phyloP scores from a whole-genome alignment of 2,888 invertebrate species.

The Eugnorisma glareosa region DNA sequence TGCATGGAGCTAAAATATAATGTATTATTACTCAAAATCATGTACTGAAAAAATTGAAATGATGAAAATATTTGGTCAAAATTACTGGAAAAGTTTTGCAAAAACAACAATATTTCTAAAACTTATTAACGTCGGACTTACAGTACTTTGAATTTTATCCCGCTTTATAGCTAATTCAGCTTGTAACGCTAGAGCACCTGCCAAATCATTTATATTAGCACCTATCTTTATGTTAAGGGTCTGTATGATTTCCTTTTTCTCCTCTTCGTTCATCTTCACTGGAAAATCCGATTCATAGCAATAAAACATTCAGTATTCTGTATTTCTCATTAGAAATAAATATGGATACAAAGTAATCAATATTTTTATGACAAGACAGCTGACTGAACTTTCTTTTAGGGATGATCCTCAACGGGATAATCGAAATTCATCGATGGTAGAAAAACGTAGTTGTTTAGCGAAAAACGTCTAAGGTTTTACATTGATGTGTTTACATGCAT shows the following conservation, averaged over 20 bases:
- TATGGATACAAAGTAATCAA: conserved; percentile 37
- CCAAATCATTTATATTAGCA: conserved; percentile 81
- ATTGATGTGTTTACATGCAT: too few relatives aligned
- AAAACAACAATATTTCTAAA: neutral
- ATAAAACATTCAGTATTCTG: conserved; percentile 29
- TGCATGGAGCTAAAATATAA: conserved; percentile 90
- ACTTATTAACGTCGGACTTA: conserved; percentile 74
- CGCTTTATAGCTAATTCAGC: conserved; percentile 76
- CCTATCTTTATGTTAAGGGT: conserved; percentile 83
- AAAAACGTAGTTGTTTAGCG: neutral
- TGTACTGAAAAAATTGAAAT: neutral
- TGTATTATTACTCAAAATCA: neutral
- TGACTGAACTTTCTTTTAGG: neutral
- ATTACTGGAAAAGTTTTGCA: neutral
- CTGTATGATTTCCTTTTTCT: conserved; percentile 88
- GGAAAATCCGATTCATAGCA: conserved; percentile 9
- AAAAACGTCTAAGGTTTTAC: too few relatives aligned
- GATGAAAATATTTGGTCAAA: neutral
- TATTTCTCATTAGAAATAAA: conserved; percentile 25
- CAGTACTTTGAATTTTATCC: conserved; percentile 78
- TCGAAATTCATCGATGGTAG: neutral
- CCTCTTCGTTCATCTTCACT: conserved; percentile 73
- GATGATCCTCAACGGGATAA: neutral
- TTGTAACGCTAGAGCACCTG: conserved; percentile 76
- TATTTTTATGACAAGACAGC: conserved; percentile 4